These are phyloP conservation scores for Lepidurus arcticus DNA, from an alignment of 1,140 invertebrate species.

Conservation along the genomic window DNA sequence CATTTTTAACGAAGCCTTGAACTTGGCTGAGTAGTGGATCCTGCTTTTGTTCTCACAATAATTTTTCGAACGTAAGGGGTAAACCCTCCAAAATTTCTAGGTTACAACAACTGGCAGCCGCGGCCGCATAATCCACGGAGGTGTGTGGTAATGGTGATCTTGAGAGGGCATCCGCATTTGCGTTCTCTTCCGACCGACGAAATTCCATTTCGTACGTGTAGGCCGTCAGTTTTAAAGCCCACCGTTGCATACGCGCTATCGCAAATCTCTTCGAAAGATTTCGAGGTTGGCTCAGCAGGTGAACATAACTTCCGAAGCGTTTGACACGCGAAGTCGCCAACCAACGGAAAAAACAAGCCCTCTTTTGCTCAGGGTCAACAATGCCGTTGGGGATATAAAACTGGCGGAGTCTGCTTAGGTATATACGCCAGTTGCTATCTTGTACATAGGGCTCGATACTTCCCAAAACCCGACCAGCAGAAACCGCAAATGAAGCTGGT, in stretches of 20 bases:
- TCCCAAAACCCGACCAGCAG: neutral
- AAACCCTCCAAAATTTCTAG: no score
- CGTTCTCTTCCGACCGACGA: constrained; percentile 36
- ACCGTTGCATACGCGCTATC: constrained; percentile 40
- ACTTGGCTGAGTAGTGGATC: no score
- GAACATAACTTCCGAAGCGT: constrained; percentile 26
- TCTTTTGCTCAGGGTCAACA: neutral
- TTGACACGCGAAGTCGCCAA: neutral
- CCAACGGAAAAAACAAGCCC: constrained; percentile 12
- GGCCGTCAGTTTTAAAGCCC: constrained; percentile 41
- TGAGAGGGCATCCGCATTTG: no score
- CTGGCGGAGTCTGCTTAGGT: neutral
- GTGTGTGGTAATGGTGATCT: no score
- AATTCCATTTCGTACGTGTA: constrained; percentile 44
- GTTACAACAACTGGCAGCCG: no score
- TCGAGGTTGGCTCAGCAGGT: neutral
- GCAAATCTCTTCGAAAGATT: constrained; percentile 28
- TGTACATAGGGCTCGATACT: neutral
- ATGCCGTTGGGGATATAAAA: constrained; percentile 27
- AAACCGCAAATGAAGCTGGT: neutral
- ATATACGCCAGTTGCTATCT: neutral
- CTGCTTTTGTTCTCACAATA: no score
- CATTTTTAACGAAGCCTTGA: no score
- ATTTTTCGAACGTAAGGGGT: no score
- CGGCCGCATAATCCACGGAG: no score